Base-by-base conservation (phyloP, 2,797 vertebrate genomes). In the Epinephelus awoara region DNA sequence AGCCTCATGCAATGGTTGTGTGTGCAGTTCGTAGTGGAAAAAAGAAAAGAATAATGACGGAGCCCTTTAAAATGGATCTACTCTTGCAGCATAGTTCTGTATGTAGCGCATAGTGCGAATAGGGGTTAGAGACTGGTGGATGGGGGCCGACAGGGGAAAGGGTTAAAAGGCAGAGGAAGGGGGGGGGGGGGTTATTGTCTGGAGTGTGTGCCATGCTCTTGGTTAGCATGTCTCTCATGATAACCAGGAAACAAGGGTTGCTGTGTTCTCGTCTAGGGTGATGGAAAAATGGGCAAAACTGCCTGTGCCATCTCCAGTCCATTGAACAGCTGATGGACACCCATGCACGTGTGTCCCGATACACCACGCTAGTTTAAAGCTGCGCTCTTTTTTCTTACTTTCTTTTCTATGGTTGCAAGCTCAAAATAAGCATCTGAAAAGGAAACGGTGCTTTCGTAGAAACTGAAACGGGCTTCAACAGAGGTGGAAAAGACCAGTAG, bases 1-100 rank as follows among this genome's bases (percentile, higher is more conserved):
- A 89, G 83, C 91, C 90, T 93, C 94, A 94, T 94, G 94, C 92
- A 88, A 89, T 87, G 85, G 86, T 83, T 91, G 90, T 72, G 88
- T 79, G 67, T 88, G 86, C 82, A 82, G 72, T 85, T 90, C 40
- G 27, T 77, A 59, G 82, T 84, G 84, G 74, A 75, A 70, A 56
- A 63, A 58, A 80, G 67, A 87, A 87, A 89, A 86, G 54, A 87
- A 89, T 56, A 78, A 94, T 93, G 94, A 92, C 92, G 87, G 94
- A 96, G 95, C 95, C 95, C 95, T 96, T 96, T 94, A 92, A 94
- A 90, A 95, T 92, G 94, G 93, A 94, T 94, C 92, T 93, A 94
- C 88, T 93, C 87, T 93, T 94, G 92, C 93, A 94, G 94, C 94
- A 95, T 94, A 92, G 90, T 94, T 94, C 87, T 90, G 89, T 90